Evolutionary conservation across 2,888 invertebrate genomes (phyloP).

Genomic region (Trilocha varians): DNA sequence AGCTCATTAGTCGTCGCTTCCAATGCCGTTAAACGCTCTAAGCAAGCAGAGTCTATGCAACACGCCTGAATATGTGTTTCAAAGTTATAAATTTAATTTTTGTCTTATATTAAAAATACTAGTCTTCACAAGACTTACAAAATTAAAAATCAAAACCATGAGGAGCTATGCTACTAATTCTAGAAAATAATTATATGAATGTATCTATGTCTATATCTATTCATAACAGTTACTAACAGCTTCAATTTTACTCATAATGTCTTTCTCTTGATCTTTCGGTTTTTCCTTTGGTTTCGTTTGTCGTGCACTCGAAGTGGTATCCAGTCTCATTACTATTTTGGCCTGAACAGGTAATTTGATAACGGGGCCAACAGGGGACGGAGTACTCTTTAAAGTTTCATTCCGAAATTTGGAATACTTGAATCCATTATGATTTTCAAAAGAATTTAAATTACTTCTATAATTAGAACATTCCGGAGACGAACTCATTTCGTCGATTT

Average conservation of each 20-base stretch:
- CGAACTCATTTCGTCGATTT: slow-evolving; percentile 3
- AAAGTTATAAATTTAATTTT: no score
- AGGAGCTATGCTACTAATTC: no score
- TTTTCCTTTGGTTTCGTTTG: slow-evolving; percentile 16
- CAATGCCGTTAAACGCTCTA: slow-evolving; percentile 29
- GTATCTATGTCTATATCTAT: no score
- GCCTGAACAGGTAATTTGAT: slow-evolving; percentile 42
- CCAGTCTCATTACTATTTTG: slow-evolving; percentile 42
- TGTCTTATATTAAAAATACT: no score
- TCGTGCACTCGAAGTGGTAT: slow-evolving; percentile 14
- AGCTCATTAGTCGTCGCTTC: slow-evolving; percentile 34
- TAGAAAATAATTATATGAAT: no score
- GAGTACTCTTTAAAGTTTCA: slow-evolving; percentile 9
- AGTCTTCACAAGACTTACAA: no score
- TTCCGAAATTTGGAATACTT: neutral
- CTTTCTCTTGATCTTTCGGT: slow-evolving; percentile 17
- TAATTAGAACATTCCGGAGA: neutral
- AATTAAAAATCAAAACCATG: no score
- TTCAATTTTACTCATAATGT: slow-evolving; percentile 32
- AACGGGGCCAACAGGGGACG: slow-evolving; percentile 35
- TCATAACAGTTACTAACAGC: slow-evolving; percentile 25
- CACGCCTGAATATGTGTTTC: slow-evolving; percentile 33
- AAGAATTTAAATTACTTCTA: neutral
- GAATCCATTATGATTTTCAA: neutral
- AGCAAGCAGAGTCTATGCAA: slow-evolving; percentile 35